Base-by-base conservation (phyloP, 2,888 invertebrate genomes). In the Dromius quadrimaculatus region DNA sequence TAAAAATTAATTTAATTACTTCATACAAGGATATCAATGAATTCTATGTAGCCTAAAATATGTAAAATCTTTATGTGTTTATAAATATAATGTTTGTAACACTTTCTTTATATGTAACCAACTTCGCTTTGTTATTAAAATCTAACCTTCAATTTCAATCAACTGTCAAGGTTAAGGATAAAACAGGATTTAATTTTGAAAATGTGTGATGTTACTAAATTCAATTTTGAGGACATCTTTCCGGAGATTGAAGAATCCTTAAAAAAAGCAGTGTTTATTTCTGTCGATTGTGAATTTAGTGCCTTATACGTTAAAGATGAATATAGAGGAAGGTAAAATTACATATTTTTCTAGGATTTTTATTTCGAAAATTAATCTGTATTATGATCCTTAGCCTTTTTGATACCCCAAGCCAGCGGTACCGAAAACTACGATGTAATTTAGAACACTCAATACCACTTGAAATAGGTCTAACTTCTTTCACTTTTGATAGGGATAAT, bases 251-350 rank as follows among this genome's bases (percentile, higher is more conserved):
- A 85, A 75, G 79, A 81, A 72, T 81, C 84, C 71, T 80, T 92
- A 20, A 84, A 86, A 77, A 83, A 84, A 54, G 85, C 89, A 5
- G 85, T 86, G 74, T 89, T 90, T 78, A 80, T 91, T 75, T 86
- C 89, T 11, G 84, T 93, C 74, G 93, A 93, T 80, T 87, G 89
- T 9, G 93, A 93, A 83, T 92, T 92, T 78, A 90, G 90, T 71
- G 91, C 80, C 17, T 76, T 82, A 70, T 74, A 87, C 19, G 79
- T 61, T 8, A 19, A 20, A 2, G 19, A 32, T 6, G 69, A 45
- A 59, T 57, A 59, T 20, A 41, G 32, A 32, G 66, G 66, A 45
- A 61, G 69, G 69, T 69, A 50, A 23, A 11, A 11, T 9, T 50
- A n/a, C n/a, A 13, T 23, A 5, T 23, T 54, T 54, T 13, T 5